A percentile compares a stretch with the other conserved stretches of the same genome.
These are phyloP conservation scores for Ivindomyrus marchei DNA, from an alignment of 2,113 vertebrate species.

Conservation along the genomic window DNA sequence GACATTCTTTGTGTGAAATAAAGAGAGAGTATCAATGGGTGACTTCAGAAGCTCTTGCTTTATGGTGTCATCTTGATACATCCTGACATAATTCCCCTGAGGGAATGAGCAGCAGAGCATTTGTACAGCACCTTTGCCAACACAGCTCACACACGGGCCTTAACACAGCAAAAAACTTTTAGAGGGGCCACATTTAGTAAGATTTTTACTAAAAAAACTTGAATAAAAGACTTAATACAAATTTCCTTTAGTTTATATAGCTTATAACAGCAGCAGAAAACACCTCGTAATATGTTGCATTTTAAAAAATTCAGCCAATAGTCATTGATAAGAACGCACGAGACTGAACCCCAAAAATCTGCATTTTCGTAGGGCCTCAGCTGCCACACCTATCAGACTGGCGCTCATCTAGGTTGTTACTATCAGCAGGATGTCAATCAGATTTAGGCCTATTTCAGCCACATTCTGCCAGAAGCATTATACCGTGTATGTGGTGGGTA, in stretches of 20 bases:
- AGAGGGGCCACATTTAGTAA: background rate
- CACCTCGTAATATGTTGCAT: background rate
- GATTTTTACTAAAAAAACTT: too few relatives aligned
- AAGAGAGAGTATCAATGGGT: background rate
- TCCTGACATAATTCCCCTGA: background rate
- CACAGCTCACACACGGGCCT: background rate
- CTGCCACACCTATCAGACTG: background rate
- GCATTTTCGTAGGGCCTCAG: background rate
- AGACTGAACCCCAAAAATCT: background rate
- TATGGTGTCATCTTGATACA: background rate
- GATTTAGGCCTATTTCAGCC: background rate
- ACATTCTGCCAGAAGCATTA: background rate
- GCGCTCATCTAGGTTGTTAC: background rate
- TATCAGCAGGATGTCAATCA: background rate
- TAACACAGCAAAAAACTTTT: background rate
- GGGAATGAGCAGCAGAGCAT: background rate
- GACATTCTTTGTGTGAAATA: background rate
- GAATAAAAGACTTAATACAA: background rate
- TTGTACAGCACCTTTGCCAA: background rate
- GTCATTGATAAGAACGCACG: background rate
- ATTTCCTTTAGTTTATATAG: background rate
- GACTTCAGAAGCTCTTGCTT: background rate
- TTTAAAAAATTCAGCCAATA: background rate
- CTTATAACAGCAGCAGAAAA: background rate
- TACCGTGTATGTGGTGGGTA: background rate